Conservation (phyloP, 2,888 invertebrate species). For the Brachypalpus laphriformis region DNA sequence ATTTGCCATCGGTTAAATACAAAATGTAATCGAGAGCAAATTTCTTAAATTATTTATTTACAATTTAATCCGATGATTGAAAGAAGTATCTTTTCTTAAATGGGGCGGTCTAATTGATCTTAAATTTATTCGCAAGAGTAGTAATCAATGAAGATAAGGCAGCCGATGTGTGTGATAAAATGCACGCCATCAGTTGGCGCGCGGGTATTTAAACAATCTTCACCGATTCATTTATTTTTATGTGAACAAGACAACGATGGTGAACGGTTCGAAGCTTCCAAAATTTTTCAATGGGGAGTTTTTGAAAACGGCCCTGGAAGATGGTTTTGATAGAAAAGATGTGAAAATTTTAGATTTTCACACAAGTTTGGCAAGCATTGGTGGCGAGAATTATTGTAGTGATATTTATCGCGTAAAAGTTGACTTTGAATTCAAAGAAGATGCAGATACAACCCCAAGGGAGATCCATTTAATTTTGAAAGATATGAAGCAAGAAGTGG, state of each 20-base stretch:
- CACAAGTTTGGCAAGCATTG: background rate
- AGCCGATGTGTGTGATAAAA: background rate
- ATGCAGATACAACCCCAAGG: background rate
- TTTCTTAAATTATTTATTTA: too few species aligned
- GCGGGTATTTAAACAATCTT: background rate
- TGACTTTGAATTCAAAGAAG: background rate
- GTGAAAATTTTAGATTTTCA: background rate
- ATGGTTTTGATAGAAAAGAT: background rate
- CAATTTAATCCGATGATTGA: background rate
- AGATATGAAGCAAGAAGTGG: slow-evolving; percentile 17
- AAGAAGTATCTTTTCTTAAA: background rate
- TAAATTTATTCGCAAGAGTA: too few species aligned
- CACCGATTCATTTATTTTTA: background rate
- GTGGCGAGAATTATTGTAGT: slow-evolving; percentile 45
- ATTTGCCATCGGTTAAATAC: too few species aligned
- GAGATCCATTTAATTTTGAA: slow-evolving; percentile 17
- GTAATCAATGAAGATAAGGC: background rate
- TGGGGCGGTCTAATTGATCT: too few species aligned
- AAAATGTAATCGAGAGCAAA: too few species aligned
- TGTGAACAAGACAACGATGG: slow-evolving; percentile 1
- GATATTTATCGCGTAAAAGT: slow-evolving; percentile 22
- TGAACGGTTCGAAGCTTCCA: background rate
- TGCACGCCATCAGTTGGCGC: background rate
- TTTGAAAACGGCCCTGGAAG: slow-evolving; percentile 6
- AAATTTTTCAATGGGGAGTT: background rate